A percentile compares a stretch with the other conserved stretches of the same genome.
phyloP scores from a whole-genome alignment of 2,888 invertebrate species.

The Stenoptilia bipunctidactyla region DNA sequence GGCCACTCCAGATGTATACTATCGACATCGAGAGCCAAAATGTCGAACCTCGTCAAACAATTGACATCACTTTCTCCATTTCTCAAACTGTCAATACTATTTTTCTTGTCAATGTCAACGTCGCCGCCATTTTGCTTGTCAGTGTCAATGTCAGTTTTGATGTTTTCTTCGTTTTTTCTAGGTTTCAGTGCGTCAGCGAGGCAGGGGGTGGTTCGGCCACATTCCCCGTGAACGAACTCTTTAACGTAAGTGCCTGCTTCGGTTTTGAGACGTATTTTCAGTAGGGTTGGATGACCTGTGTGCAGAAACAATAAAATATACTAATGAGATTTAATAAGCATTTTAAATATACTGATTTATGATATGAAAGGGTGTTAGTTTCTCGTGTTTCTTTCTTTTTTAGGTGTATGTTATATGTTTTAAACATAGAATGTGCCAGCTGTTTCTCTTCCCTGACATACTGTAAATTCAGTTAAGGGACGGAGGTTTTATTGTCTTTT shows the following conservation, averaged over 20 bases:
- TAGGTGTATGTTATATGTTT: not conserved
- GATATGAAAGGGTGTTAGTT: too few species aligned
- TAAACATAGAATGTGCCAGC: too few species aligned
- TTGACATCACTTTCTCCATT: not conserved
- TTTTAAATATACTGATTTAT: too few species aligned
- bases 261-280: slow-evolving; percentile 79
- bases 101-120: not conserved
- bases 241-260: slow-evolving; percentile 97
- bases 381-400: not conserved
- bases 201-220: slow-evolving; percentile 87
- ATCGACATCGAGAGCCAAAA: slow-evolving; percentile 87
- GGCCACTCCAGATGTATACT: slow-evolving; percentile 82
- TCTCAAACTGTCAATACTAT: not conserved
- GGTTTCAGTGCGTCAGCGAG: slow-evolving; percentile 77
- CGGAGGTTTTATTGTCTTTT: too few species aligned
- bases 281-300: slow-evolving; percentile 57
- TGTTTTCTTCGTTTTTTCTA: slow-evolving; percentile 21
- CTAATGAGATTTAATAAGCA: too few species aligned
- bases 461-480: too few species aligned
- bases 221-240: slow-evolving; percentile 97
- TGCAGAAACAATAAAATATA: slow-evolving; percentile 7
- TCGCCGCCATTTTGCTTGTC: not conserved
- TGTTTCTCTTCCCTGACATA: too few species aligned
- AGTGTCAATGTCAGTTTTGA: not conserved
- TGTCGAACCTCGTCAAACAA: slow-evolving; percentile 62